Base-by-base conservation (phyloP, 2,888 invertebrate species). In the Agrilus cyanescens region DNA sequence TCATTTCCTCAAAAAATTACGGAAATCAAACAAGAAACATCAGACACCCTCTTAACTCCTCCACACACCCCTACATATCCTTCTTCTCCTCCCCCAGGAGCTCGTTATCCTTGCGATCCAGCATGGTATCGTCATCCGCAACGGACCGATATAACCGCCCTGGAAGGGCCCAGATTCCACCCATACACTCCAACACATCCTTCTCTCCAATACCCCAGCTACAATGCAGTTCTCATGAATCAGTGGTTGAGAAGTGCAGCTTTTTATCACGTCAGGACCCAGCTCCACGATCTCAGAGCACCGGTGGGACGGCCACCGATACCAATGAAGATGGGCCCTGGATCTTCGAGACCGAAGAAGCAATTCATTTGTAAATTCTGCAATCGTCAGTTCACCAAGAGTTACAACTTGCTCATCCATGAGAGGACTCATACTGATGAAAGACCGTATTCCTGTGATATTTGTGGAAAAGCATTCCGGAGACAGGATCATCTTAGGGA, bases 281-380 rank as follows among this genome's bases (percentile, higher is more conserved):
- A 59, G 38, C 57, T 56, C 31, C 58, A 60, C 8, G 54, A 57
- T 34, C 40, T 57, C 40, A 46, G 53, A 16, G 40, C 52, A 4
- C 55, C 59, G 2, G 25, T 25, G 10, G 72, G 72, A 46, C 69
- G 71, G 44, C 61, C 60, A 31, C 73, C 68, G 53, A 41, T 71
- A 38, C 75, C 78, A 35, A 40, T 55, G 72, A 38, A 53, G 53
- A 57, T 70, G 68, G 4, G 74, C 72, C 37, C 75, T 72, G 54
- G 72, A 70, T 29, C 59, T 18, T 53, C 63, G 3, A 71, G 82
- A 49, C 82, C 82, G 37, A 82, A 82, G 65, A 82, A 82, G 55
- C 82, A 96, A 69, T 96, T 94, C 70, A 95, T 97, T 61, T 97
- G 96, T 76, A 90, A 93, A 70, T 96, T 86, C 69, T 97, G 97